phyloP scores from a whole-genome alignment of 1,140 invertebrate genomes.

The Drosophila jambulina region DNA sequence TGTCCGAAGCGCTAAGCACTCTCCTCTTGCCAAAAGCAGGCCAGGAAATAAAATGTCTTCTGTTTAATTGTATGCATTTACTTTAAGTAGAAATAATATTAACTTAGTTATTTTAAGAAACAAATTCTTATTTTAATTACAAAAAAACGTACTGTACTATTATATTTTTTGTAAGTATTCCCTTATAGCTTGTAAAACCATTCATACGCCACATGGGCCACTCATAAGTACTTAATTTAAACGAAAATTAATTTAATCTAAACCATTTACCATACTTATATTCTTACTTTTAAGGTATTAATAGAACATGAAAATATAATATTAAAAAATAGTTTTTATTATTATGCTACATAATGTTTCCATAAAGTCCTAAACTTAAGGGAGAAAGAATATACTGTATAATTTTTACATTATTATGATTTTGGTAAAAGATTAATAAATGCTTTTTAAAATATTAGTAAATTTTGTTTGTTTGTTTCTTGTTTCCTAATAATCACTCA shows the following conservation, averaged over 20 bases:
- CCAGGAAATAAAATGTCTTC: neutral
- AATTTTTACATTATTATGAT: neutral
- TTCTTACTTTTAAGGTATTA: too few relatives aligned
- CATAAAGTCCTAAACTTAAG: too few relatives aligned
- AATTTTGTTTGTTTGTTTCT: neutral
- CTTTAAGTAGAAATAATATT: neutral
- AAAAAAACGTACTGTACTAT: neutral
- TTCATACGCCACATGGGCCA: neutral
- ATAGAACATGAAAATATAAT: too few relatives aligned
- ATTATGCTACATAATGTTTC: too few relatives aligned
- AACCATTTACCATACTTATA: neutral
- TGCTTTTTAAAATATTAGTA: too few relatives aligned
- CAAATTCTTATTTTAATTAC: neutral
- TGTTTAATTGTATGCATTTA: neutral
- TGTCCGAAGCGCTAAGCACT: constrained; percentile 2
- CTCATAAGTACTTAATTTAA: neutral
- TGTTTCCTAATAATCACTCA: neutral
- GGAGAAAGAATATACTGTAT: neutral
- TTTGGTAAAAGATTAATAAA: neutral
- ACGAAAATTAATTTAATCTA: neutral
- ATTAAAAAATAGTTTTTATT: too few relatives aligned
- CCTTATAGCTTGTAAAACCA: neutral
- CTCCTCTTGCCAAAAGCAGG: neutral
- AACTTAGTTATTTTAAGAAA: neutral
- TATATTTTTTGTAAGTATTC: neutral